A percentile compares a stretch with the other conserved stretches of the same genome.
Evolutionary conservation across 1,140 invertebrate genomes (phyloP).

Genomic region (Camponotus pennsylvanicus): DNA sequence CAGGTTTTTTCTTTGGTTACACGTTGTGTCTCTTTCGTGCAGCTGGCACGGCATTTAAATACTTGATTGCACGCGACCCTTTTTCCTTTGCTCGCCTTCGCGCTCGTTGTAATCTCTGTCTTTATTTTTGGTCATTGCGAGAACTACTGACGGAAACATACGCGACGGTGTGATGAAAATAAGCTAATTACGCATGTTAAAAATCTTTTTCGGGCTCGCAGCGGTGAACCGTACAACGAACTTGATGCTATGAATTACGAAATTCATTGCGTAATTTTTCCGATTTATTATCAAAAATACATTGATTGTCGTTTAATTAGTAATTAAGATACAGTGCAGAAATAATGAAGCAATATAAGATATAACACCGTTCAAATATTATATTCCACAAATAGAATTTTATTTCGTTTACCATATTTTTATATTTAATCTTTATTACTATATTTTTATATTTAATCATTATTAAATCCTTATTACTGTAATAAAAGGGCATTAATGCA

Average conservation of each 20-base stretch:
- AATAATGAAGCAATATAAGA: not conserved
- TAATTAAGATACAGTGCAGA: not conserved
- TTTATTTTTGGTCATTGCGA: slow-evolving; percentile 33
- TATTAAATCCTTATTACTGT: too few relatives aligned
- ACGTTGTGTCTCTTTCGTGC: slow-evolving; percentile 35
- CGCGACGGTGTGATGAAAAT: slow-evolving; percentile 38
- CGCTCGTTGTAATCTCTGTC: slow-evolving; percentile 27
- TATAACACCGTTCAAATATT: not conserved
- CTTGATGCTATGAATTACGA: not conserved
- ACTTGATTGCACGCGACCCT: slow-evolving; percentile 41
- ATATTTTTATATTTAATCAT: too few relatives aligned
- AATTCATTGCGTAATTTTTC: not conserved
- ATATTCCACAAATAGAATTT: not conserved
- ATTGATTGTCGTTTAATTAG: not conserved
- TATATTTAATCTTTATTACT: not conserved
- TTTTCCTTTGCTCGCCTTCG: not conserved
- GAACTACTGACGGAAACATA: slow-evolving; percentile 31
- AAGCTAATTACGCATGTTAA: slow-evolving; percentile 54
- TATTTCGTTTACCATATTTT: not conserved
- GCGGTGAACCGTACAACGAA: slow-evolving; percentile 22
- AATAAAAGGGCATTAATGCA: not conserved
- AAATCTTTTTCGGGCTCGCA: slow-evolving; percentile 3
- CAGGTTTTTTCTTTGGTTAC: slow-evolving; percentile 41
- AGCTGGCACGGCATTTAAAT: slow-evolving; percentile 47
- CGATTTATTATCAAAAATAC: not conserved